Evolutionary conservation across 2,113 vertebrate genomes (phyloP), one percentile per base, ranked within the genome.

Genomic region (Cromileptes altivelis): DNA sequence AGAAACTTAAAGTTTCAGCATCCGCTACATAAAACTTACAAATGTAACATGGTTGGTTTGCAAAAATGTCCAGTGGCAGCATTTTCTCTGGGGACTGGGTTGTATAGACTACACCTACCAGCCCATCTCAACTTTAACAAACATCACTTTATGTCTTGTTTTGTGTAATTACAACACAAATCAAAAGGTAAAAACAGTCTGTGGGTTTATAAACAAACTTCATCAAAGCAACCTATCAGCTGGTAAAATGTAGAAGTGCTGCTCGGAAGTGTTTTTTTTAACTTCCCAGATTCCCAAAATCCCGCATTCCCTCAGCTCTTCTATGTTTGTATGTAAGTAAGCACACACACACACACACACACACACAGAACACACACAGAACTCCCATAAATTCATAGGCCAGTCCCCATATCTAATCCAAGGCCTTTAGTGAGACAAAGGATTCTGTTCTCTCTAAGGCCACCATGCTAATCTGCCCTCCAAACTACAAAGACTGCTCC

Each of bases 381-480:
- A 64, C 86, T 87, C 70, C 56, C 77, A 58, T 71, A 86, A 88
- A 82, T 91, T 91, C 78, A 85, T 82, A 84, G 75, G 75, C 75
- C 84, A 64, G 89, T 75, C 60, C 82, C 85, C 80, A 83, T 78
- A 84, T 91, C 86, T 93, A 92, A 94, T 92, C 91, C 91, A 49
- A 56, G 88, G 85, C 84, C 76, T 91, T 89, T 85, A 87, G 83
- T 53, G 74, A 92, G 89, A 93, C 93, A 94, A 94, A 93, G 87
- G 72, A 74, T 85, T 87, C 91, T 78, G 91, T 94, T 93, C 88
- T 92, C 80, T 89, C 80, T 50, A 25, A 19, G 60, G 87, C 83
- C 89, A 85, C 90, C 89, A 90, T 84, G 88, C 68, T 94, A 93
- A 94, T 91, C 93, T 93, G 90, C 86, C 87, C 89, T 91, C 87